Percentiles rank a stretch among this genome's conserved stretches.
phyloP scores from a whole-genome alignment of 92 coral and sea anemone genomes.

The Heteractis magnifica region DNA sequence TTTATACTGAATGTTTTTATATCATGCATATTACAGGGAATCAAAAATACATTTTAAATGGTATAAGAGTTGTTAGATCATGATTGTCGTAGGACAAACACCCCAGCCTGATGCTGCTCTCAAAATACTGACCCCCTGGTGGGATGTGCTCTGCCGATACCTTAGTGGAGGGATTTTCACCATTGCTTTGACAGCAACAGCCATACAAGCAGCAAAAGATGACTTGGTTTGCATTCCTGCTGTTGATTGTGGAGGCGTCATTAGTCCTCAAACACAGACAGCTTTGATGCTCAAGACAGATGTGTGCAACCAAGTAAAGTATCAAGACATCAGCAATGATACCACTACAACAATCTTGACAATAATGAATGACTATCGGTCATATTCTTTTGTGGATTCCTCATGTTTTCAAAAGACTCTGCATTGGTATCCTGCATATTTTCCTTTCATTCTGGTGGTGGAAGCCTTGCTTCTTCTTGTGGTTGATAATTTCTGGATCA shows the following conservation, averaged over 20 bases:
- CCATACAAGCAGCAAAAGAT: slow-evolving; percentile 35
- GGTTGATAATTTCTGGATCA: slow-evolving; percentile 52
- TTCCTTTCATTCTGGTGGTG: slow-evolving; percentile 27
- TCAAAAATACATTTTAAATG: not conserved
- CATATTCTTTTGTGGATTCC: slow-evolving; percentile 30
- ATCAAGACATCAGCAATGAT: not conserved
- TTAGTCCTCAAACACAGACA: not conserved
- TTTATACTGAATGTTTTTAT: not conserved
- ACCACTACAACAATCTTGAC: slow-evolving; percentile 19
- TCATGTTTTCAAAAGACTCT: slow-evolving; percentile 30
- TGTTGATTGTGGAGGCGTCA: slow-evolving; percentile 25
- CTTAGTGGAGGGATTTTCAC: slow-evolving; percentile 26
- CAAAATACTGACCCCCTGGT: slow-evolving; percentile 43
- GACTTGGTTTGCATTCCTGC: slow-evolving; percentile 42
- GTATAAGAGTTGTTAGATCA: not conserved
- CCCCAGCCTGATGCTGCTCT: slow-evolving; percentile 27
- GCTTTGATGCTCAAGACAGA: slow-evolving; percentile 10
- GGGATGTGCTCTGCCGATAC: slow-evolving; percentile 45
- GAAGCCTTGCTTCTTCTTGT: slow-evolving; percentile 28
- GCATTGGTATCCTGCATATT: slow-evolving; percentile 31
- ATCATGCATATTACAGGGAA: not conserved
- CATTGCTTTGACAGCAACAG: slow-evolving; percentile 26
- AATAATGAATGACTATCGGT: slow-evolving; percentile 13
- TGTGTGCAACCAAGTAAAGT: slow-evolving; percentile 21
- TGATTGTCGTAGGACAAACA: slow-evolving; percentile 27